phyloP scores from a whole-genome alignment of 2,797 vertebrate species.

The Esox masquinongy region DNA sequence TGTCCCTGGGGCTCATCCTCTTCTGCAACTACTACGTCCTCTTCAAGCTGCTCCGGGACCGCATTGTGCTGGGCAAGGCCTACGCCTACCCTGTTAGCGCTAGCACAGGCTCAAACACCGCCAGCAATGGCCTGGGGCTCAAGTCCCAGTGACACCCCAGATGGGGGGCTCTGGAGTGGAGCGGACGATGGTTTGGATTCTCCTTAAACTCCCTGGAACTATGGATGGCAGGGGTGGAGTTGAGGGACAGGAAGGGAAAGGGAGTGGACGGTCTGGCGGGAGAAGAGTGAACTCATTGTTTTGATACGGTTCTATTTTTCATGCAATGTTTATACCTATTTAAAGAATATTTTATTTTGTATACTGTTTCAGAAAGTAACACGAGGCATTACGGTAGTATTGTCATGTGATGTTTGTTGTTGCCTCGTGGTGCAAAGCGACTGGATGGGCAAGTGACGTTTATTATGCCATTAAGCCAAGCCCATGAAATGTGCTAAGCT shows the following conservation, averaged over 20 bases:
- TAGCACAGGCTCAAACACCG: slow-evolving; percentile 39
- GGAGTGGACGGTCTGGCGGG: slow-evolving; percentile 37
- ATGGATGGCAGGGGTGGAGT: slow-evolving; percentile 9
- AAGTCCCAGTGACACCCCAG: slow-evolving; percentile 82
- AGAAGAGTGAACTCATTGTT: slow-evolving; percentile 79
- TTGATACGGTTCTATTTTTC: slow-evolving; percentile 99
- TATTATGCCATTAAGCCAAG: background rate
- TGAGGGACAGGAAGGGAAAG: background rate
- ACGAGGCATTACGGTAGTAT: slow-evolving; percentile 67
- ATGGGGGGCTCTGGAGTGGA: slow-evolving; percentile 22
- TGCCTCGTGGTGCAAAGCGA: slow-evolving; percentile 55
- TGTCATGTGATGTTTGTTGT: slow-evolving; percentile 40
- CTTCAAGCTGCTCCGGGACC: slow-evolving; percentile 97
- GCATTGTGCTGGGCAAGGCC: slow-evolving; percentile 95
- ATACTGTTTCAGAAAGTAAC: slow-evolving; percentile 84
- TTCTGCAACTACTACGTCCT: slow-evolving; percentile 99
- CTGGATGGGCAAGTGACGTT: slow-evolving; percentile 16
- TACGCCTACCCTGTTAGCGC: slow-evolving; percentile 89
- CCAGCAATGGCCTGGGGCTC: slow-evolving; percentile 74
- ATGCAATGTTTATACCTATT: slow-evolving; percentile 98
- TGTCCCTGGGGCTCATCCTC: slow-evolving; percentile 97
- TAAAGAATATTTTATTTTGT: slow-evolving; percentile 99
- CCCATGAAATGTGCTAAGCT: background rate
- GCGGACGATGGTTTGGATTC: slow-evolving; percentile 23
- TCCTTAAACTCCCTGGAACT: slow-evolving; percentile 10